These are phyloP conservation scores for Ylistrum balloti DNA, from an alignment of 1,140 invertebrate genomes.

Conservation along the genomic window DNA sequence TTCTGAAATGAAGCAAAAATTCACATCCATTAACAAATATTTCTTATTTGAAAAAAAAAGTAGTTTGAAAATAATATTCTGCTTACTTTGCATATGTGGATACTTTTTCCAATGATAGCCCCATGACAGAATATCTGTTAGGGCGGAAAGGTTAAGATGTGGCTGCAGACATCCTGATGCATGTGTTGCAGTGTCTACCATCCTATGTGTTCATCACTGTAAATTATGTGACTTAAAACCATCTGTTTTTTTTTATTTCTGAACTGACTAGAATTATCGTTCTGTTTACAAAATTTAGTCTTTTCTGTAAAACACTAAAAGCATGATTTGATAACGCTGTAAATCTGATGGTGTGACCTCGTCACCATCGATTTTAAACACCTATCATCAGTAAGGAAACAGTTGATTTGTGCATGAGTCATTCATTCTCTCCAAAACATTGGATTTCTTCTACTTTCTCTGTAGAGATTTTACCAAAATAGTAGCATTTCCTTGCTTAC, in stretches of 20 bases:
- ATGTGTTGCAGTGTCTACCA: neutral
- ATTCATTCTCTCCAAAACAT: neutral
- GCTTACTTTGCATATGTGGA: too few species aligned
- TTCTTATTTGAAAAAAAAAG: too few species aligned
- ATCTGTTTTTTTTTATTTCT: neutral
- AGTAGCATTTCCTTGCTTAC: slow-evolving; percentile 28
- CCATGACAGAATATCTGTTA: too few species aligned
- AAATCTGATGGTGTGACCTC: neutral
- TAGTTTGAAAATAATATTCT: too few species aligned
- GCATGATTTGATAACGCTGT: neutral
- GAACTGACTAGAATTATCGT: neutral
- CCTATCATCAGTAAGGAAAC: neutral
- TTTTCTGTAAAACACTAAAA: slow-evolving; percentile 19
- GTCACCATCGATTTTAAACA: neutral
- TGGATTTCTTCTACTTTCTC: slow-evolving; percentile 9
- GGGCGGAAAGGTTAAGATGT: too few species aligned
- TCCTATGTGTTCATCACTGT: neutral
- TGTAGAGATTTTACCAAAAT: neutral
- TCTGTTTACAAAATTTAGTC: neutral
- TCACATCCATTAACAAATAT: too few species aligned
- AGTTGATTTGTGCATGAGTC: slow-evolving; percentile 13
- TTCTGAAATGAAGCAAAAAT: too few species aligned
- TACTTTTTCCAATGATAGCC: too few species aligned
- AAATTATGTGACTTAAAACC: too few species aligned
- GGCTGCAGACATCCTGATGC: neutral